phyloP scores from a whole-genome alignment of 2,797 vertebrate genomes.

The Phoxinus dragarum region DNA sequence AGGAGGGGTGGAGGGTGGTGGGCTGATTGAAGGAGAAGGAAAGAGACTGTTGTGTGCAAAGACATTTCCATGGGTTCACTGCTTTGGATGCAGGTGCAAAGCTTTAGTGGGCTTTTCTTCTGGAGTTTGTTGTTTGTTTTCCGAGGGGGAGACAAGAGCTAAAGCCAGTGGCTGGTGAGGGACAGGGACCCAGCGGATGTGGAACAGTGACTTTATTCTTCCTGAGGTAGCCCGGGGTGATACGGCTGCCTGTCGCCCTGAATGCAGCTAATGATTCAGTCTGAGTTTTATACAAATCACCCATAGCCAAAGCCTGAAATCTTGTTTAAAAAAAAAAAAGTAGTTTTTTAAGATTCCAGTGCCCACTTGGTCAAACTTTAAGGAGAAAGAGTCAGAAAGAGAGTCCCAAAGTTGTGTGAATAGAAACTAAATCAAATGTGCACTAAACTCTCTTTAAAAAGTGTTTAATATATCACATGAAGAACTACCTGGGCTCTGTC shows the following conservation, averaged over 20 bases:
- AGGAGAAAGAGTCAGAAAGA: constrained; percentile 46
- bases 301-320: constrained; percentile 52
- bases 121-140: constrained; percentile 62
- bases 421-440: constrained; percentile 44
- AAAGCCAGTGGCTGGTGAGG: constrained; percentile 58
- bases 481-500: constrained; percentile 19
- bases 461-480: constrained; percentile 42
- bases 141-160: constrained; percentile 48
- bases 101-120: constrained; percentile 61
- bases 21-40: constrained; percentile 37
- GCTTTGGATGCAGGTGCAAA: constrained; percentile 64
- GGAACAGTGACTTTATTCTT: constrained; percentile 69
- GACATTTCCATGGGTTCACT: constrained; percentile 52
- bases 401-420: constrained; percentile 19
- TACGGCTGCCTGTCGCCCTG: constrained; percentile 64
- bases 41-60: constrained; percentile 51
- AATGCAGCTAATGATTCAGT: constrained; percentile 69
- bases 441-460: neutral
- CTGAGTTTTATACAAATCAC: constrained; percentile 73
- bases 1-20: constrained; percentile 36
- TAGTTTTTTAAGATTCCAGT: constrained; percentile 64
- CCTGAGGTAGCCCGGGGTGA: constrained; percentile 57
- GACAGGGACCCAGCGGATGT: constrained; percentile 56
- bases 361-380: constrained; percentile 52
- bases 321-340: constrained; percentile 57